Conservation (phyloP, 2,797 vertebrate genomes). For the Harpagifer antarcticus region DNA sequence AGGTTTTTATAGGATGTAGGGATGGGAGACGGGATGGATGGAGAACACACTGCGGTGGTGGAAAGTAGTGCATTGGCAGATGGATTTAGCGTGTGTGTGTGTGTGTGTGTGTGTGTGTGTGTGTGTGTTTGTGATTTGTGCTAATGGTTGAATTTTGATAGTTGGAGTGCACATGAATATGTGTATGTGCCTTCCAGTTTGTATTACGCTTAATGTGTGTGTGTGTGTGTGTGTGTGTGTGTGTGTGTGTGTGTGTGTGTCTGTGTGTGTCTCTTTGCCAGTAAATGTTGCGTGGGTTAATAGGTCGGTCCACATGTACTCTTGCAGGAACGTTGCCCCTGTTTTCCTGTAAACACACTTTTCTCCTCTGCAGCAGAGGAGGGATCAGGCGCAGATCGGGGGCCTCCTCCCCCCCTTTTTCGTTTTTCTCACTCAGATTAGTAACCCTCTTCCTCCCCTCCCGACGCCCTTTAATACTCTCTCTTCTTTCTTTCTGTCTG, state of each 20-base stretch:
- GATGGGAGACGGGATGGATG: constrained; percentile 14
- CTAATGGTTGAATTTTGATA: constrained; percentile 31
- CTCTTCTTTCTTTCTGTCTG: constrained; percentile 36
- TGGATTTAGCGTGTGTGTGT: constrained; percentile 32
- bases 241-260: constrained; percentile 25
- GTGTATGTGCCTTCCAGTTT: constrained; percentile 5
- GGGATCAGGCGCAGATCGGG: constrained; percentile 38
- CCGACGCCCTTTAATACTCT: constrained; percentile 38
- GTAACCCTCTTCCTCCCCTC: constrained; percentile 53
- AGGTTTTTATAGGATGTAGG: constrained; percentile 8
- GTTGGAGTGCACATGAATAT: constrained; percentile 9
- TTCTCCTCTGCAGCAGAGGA: constrained; percentile 39
- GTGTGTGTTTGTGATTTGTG: constrained; percentile 25
- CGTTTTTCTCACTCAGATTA: constrained; percentile 68
- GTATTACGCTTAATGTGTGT: background rate
- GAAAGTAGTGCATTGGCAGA: constrained; percentile 30
- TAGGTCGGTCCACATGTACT: constrained; percentile 61
- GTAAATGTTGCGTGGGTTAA: constrained; percentile 46
- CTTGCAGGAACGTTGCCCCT: constrained; percentile 66
- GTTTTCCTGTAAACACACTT: constrained; percentile 73
- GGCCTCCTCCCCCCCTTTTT: constrained; percentile 22
- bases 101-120: constrained; percentile 13
- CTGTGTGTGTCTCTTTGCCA: constrained; percentile 25
- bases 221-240: background rate
- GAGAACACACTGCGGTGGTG: constrained; percentile 11